phyloP scores from a whole-genome alignment of 2,113 vertebrate genomes.

The Sigmodon hispidus region DNA sequence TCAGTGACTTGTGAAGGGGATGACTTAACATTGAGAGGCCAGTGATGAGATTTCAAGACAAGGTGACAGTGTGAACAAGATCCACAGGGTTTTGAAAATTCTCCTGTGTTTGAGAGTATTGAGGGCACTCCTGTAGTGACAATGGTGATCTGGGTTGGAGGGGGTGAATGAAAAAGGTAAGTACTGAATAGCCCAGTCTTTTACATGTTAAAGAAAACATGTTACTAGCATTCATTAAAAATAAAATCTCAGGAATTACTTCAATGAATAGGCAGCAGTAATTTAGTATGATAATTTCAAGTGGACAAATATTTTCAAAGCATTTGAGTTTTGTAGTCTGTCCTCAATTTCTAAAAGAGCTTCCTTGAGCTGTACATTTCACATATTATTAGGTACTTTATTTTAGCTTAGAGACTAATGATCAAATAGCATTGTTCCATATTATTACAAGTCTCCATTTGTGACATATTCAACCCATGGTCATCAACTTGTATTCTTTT shows the following conservation, averaged over 20 bases:
- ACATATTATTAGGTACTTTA: not conserved
- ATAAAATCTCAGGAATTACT: not conserved
- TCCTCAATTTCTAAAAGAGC: conserved; percentile 37
- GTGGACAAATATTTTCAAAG: not conserved
- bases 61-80: not conserved
- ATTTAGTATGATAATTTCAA: not conserved
- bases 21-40: not conserved
- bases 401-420: not conserved
- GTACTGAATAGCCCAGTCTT: not conserved
- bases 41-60: not conserved
- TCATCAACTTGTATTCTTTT: not conserved
- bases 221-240: not conserved
- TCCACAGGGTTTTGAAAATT: not conserved
- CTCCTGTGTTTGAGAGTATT: not conserved
- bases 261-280: not conserved
- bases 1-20: not conserved
- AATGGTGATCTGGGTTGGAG: not conserved
- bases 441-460: not conserved
- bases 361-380: not conserved
- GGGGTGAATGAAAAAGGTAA: not conserved
- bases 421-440: not conserved
- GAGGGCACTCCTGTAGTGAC: not conserved
- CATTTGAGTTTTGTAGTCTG: not conserved
- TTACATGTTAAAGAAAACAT: not conserved
- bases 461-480: not conserved